Conservation (phyloP, 2,113 vertebrate genomes). For the Notarius quadriscutis region DNA sequence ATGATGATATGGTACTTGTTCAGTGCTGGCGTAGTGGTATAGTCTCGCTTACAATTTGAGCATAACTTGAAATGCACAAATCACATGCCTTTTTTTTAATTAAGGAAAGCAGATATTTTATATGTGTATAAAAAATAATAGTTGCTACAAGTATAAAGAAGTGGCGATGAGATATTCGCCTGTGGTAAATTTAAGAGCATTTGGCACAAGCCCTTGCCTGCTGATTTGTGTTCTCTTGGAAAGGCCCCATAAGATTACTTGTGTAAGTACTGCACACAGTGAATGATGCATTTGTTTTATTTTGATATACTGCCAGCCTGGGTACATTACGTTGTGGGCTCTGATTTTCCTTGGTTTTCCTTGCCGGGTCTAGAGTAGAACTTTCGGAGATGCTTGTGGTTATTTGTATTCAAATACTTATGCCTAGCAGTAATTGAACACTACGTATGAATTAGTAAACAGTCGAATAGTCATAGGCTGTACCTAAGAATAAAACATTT, state of each 20-base stretch:
- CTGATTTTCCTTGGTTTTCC: neutral
- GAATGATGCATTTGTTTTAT: slow-evolving; percentile 24
- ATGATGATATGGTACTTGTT: no score
- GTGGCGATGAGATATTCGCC: neutral
- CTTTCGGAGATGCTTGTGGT: neutral
- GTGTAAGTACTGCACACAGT: slow-evolving; percentile 3
- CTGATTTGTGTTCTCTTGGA: neutral
- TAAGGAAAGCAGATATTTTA: neutral
- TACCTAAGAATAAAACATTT: neutral
- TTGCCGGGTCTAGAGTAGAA: neutral
- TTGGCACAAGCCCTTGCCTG: neutral
- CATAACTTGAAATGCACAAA: neutral
- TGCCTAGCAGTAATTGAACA: neutral
- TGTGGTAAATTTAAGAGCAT: neutral
- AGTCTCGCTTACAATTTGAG: neutral
- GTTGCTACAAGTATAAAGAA: neutral
- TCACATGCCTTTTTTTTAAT: neutral
- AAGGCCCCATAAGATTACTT: neutral
- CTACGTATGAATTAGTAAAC: neutral
- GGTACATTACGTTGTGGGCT: neutral
- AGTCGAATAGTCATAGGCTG: neutral
- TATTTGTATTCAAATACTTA: neutral
- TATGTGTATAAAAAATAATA: neutral
- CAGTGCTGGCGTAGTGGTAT: no score
- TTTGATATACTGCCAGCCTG: slow-evolving; percentile 10